Evolutionary conservation across 2,113 vertebrate species (phyloP), one percentile per base, ranked within the genome.

Genomic region (Argyrosomus japonicus): DNA sequence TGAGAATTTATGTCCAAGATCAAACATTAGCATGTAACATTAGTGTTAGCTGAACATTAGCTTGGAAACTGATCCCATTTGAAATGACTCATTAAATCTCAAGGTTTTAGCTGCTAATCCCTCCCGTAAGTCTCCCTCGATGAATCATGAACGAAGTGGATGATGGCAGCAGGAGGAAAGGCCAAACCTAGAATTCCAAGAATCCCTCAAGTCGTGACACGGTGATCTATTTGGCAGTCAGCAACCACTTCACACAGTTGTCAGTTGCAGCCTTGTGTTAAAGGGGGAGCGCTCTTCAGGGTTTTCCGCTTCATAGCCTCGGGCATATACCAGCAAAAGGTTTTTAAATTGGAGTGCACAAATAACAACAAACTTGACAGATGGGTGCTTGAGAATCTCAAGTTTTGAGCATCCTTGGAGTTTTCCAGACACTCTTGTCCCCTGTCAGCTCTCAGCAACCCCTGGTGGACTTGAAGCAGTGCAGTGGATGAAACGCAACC

Each of bases 291-390:
- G 9, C 56, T 78, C 61, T 81, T 77, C 47, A 23, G 56, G 65
- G 82, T 77, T 69, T 88, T 86, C 64, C 65, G 36, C 75, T 75
- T 36, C 1, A 0, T 74, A 74, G 83, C 83, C 86, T 68, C 65
- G n/a, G 79, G 75, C 81, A 32, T 50, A 74, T 43, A 29, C 51
- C 69, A 77, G 78, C 27, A 67, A 76, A 84, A 57, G 47, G 40
- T 73, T 71, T 81, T 77, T 47, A 70, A 86, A 85, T 74, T 69
- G 61, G 32, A 65, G 62, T 70, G 77, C 21, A 57, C 87, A 87
- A 91, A 88, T 67, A 87, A 83, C 65, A 86, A 75, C 73, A 84
- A 71, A 76, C 73, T 68, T 75, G 67, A 87, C 78, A 76, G 67
- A 87, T 81, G 67, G 60, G 25, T 60, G 18, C 67, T 83, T 4